Evolutionary conservation across 2,113 vertebrate species (phyloP), one percentile per base, ranked within the genome.

Genomic region (Danionella cerebrum): DNA sequence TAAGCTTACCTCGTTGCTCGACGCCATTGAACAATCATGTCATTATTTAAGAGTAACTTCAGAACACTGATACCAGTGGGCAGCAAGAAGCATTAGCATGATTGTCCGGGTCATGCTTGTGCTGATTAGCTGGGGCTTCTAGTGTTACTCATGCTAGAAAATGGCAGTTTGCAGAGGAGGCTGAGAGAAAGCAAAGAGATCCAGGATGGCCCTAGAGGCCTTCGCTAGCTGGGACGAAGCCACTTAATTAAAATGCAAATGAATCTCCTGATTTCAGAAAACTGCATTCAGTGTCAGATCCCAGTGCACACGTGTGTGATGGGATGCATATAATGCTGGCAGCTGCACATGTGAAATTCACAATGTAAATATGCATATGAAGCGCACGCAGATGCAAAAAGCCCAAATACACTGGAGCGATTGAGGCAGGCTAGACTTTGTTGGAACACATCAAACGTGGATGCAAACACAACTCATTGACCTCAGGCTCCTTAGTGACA

Each of bases 221-320:
- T 52, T 2, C 33, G 18, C 58, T 41, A n/a, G 60, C 35, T 69
- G 76, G 76, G 76, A 72, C 78, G 50, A 78, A 72, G 76, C 63
- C 65, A 71, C 80, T 80, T 85, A 76, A 86, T 87, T 86, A 85
- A 86, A 86, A 86, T 86, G 82, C 82, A 84, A 84, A 86, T 77
- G 65, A 79, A 69, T 50, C 60, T 41, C 39, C 75, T 52, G 52
- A 38, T 73, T 62, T 77, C 51, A 64, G 45, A 70, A 63, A 12
- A 70, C 70, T 24, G 77, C 65, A 76, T 74, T 82, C 78, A 76
- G 65, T 44, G 70, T 77, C 70, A 74, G 78, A 45, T 29, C 60
- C 21, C 11, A 2, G 16, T 12, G 0, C 25, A 24, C 38, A 1
- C 12, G 41, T 22, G 50, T 11, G 10, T 36, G 18, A 22, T 25